Percentiles rank a stretch among this genome's conserved stretches.
Evolutionary conservation across 2,888 invertebrate genomes (phyloP).

Genomic region (Nomada lathburiana): DNA sequence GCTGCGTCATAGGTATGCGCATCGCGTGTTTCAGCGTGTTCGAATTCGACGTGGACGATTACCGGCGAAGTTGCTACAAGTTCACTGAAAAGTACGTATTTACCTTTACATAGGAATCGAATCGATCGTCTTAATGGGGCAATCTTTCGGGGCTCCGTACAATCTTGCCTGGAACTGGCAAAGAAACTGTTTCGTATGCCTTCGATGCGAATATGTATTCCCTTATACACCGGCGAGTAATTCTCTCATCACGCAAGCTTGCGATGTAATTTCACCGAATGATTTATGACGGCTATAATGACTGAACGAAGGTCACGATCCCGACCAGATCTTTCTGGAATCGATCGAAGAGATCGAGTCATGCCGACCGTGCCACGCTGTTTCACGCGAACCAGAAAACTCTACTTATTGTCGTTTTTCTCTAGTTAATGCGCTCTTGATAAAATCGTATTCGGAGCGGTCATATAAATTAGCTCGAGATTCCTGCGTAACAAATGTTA

Average conservation of each 20-base stretch:
- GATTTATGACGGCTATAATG: slow-evolving; percentile 78
- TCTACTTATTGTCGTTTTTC: slow-evolving; percentile 46
- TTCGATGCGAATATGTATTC: slow-evolving; percentile 57
- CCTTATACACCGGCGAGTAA: slow-evolving; percentile 70
- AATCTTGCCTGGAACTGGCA: slow-evolving; percentile 32
- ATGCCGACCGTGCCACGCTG: slow-evolving; percentile 9
- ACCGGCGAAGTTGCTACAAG: slow-evolving; percentile 7
- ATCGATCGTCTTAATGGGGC: slow-evolving; percentile 48
- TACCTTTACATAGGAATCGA: slow-evolving; percentile 16
- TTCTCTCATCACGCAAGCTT: slow-evolving; percentile 77
- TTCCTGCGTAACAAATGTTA: background rate
- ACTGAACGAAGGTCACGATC: slow-evolving; percentile 77
- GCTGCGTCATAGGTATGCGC: background rate
- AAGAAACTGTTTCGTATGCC: slow-evolving; percentile 59
- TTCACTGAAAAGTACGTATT: slow-evolving; percentile 23
- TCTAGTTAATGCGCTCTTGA: slow-evolving; percentile 32
- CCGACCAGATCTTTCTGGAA: slow-evolving; percentile 71
- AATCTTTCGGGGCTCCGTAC: slow-evolving; percentile 49
- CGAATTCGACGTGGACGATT: slow-evolving; percentile 24
- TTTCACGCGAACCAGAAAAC: slow-evolving; percentile 47
- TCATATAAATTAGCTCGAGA: slow-evolving; percentile 31
- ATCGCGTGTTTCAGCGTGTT: slow-evolving; percentile 15
- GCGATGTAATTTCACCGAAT: slow-evolving; percentile 77
- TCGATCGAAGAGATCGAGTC: slow-evolving; percentile 68
- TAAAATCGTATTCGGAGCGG: slow-evolving; percentile 38